Percentiles rank a stretch among this genome's conserved stretches.
Evolutionary conservation across 1,140 invertebrate genomes (phyloP).

Genomic region (Zaprionus ornatus): DNA sequence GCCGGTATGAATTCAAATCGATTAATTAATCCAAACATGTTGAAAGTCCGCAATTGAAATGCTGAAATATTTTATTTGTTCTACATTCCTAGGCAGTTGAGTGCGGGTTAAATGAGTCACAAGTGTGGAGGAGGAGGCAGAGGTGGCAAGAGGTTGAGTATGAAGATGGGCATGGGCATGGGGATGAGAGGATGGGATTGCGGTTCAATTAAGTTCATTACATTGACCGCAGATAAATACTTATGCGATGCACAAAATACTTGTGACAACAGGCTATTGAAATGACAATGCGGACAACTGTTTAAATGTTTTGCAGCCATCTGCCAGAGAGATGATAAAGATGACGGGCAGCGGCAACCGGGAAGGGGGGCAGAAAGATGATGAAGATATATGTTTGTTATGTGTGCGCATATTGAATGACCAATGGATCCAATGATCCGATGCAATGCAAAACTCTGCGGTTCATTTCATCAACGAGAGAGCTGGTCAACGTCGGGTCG

Average conservation of each 20-base stretch:
- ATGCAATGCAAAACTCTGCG: conserved; percentile 24
- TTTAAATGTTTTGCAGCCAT: conserved; percentile 38
- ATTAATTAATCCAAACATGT: conserved; percentile 4
- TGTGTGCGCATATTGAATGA: conserved; percentile 45
- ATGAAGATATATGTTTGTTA: conserved; percentile 57
- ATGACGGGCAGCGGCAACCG: not conserved
- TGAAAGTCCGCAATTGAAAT: not conserved
- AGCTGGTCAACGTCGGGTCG: not conserved
- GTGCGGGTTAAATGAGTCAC: not conserved
- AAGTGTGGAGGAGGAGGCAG: not conserved
- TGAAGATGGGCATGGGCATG: not conserved
- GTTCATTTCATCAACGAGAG: conserved; percentile 40
- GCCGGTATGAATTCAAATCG: conserved; percentile 1
- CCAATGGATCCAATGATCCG: conserved; percentile 43
- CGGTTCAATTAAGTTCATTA: conserved; percentile 44
- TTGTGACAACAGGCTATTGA: conserved; percentile 47
- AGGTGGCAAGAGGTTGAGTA: too few relatives aligned
- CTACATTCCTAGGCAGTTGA: conserved; percentile 26
- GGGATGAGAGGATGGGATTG: not conserved
- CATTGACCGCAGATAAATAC: conserved; percentile 53
- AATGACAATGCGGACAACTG: conserved; percentile 54
- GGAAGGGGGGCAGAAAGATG: not conserved
- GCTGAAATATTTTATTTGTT: conserved; percentile 14
- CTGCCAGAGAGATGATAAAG: not conserved
- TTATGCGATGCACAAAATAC: conserved; percentile 6